A percentile compares a stretch with the other conserved stretches of the same genome.
Evolutionary conservation across 64 coral and sea anemone species (phyloP).

Genomic region (Platygyra sinensis): DNA sequence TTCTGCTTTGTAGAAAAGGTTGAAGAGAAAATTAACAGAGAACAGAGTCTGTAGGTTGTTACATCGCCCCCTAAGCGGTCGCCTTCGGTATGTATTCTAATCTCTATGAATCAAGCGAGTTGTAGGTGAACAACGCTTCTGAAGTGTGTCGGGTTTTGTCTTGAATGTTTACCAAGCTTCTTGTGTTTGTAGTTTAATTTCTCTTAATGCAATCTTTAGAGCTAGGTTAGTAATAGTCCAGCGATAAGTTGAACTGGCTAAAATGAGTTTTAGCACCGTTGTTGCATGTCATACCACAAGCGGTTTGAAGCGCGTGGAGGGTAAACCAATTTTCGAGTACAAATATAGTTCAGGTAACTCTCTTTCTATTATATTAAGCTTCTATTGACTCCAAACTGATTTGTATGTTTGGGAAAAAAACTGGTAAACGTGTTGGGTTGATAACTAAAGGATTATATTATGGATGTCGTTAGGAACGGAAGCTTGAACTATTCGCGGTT

Average conservation of each 20-base stretch:
- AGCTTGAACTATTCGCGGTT: not conserved
- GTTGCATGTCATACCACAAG: not conserved
- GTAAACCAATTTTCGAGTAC: not conserved
- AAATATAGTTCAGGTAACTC: not conserved
- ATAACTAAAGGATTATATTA: slow-evolving; percentile 8
- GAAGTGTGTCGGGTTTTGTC: slow-evolving; percentile 24
- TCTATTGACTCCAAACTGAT: not conserved
- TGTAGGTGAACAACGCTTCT: slow-evolving; percentile 9
- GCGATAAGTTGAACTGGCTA: not conserved
- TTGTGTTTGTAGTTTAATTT: slow-evolving; percentile 24
- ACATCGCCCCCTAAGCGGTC: not conserved
- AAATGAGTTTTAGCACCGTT: not conserved
- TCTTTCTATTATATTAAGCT: not conserved
- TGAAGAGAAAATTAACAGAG: not conserved
- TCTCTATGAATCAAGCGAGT: slow-evolving; percentile 24
- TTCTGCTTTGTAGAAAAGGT: not conserved
- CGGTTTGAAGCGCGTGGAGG: not conserved
- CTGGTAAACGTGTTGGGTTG: slow-evolving; percentile 13
- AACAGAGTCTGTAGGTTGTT: not conserved
- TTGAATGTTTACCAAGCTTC: slow-evolving; percentile 17
- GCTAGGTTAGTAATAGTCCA: not conserved
- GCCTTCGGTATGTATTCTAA: slow-evolving; percentile 25
- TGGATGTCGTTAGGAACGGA: slow-evolving; percentile 4
- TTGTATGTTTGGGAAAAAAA: slow-evolving; percentile 3
- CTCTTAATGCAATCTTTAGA: not conserved